phyloP scores from a whole-genome alignment of 2,888 invertebrate genomes.

The Branchellion lobata region DNA sequence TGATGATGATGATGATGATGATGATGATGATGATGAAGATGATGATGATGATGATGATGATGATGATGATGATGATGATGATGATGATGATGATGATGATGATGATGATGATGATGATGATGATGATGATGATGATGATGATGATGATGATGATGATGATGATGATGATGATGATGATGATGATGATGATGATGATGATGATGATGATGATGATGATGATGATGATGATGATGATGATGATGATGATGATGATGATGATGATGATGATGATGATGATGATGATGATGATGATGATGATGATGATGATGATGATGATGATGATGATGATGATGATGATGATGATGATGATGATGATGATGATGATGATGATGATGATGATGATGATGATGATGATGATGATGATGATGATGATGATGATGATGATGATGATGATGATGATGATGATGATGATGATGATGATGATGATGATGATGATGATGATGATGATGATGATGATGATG shows the following conservation, averaged over 20 bases:
- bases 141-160: background rate
- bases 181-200: slow-evolving; percentile 2
- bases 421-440: slow-evolving; percentile 2
- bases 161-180: background rate
- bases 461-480: background rate
- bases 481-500: slow-evolving; percentile 2
- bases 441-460: background rate
- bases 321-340: background rate
- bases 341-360: background rate
- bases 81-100: background rate
- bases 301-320: slow-evolving; percentile 2
- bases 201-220: background rate
- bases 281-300: background rate
- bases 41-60: background rate
- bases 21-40: slow-evolving; percentile 20
- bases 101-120: background rate
- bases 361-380: slow-evolving; percentile 2
- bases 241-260: slow-evolving; percentile 2
- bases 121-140: slow-evolving; percentile 2
- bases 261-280: background rate
- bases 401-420: background rate
- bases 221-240: background rate
- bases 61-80: background rate
- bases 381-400: background rate
- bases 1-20: slow-evolving; percentile 27